Conservation (phyloP, 2,113 vertebrate genomes). For the Psammodynastes pulverulentus region DNA sequence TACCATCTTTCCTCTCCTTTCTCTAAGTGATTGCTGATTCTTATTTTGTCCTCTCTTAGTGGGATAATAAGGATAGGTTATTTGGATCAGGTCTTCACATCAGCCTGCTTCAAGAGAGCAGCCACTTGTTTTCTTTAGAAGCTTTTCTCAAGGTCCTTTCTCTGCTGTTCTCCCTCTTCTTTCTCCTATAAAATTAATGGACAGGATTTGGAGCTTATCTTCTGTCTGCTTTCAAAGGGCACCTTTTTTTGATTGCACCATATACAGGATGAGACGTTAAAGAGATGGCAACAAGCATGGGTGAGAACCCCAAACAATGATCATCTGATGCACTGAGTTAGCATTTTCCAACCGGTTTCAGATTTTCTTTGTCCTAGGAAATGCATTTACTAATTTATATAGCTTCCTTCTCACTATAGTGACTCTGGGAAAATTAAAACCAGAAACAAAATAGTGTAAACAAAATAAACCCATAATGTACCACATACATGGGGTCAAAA, state of each 20-base stretch:
- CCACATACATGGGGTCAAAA: background rate
- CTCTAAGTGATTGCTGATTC: background rate
- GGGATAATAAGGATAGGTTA: background rate
- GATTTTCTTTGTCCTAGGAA: background rate
- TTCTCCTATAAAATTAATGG: conserved; percentile 8
- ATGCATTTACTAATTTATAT: background rate
- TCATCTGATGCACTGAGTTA: accelerated
- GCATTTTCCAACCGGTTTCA: background rate
- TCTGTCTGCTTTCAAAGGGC: background rate
- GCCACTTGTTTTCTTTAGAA: background rate
- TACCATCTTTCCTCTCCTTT: background rate
- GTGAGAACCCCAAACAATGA: background rate
- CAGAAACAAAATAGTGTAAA: background rate
- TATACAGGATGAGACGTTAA: accelerated
- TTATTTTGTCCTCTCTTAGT: background rate
- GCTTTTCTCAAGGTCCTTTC: background rate
- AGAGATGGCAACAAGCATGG: background rate
- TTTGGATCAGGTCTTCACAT: background rate
- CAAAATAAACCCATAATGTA: background rate
- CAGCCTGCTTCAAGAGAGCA: background rate
- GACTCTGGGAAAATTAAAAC: background rate
- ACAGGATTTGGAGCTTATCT: background rate
- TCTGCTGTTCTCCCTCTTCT: background rate
- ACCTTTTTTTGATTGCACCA: background rate
- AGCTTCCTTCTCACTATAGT: background rate